phyloP scores from a whole-genome alignment of 2,888 invertebrate species.

The Campoplex capitator region DNA sequence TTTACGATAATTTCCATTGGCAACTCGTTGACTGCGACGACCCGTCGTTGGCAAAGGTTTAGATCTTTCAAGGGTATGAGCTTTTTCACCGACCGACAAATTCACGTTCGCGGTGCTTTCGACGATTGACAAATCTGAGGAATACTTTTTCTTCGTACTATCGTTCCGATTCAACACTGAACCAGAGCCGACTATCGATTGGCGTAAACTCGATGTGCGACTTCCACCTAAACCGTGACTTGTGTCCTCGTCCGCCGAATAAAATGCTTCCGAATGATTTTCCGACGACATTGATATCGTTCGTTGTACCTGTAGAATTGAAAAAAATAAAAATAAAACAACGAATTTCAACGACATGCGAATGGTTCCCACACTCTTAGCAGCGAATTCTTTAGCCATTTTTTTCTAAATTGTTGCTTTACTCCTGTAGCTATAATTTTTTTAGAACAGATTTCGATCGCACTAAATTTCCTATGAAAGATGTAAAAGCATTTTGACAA shows the following conservation, averaged over 20 bases:
- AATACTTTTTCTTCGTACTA: slow-evolving; percentile 86
- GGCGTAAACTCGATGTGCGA: slow-evolving; percentile 89
- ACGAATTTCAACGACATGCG: too few species aligned
- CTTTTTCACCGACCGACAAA: slow-evolving; percentile 77
- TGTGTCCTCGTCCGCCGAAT: slow-evolving; percentile 96
- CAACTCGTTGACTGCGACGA: slow-evolving; percentile 76
- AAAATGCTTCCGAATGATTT: slow-evolving; percentile 96
- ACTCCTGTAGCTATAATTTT: too few species aligned
- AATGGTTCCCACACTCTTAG: too few species aligned
- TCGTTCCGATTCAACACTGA: slow-evolving; percentile 84
- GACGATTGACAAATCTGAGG: slow-evolving; percentile 87
- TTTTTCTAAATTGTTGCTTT: too few species aligned
- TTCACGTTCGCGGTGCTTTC: slow-evolving; percentile 79
- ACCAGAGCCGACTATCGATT: slow-evolving; percentile 88
- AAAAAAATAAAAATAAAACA: not conserved
- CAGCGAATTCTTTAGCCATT: too few species aligned
- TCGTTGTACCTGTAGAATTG: slow-evolving; percentile 87
- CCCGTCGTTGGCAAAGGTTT: slow-evolving; percentile 75
- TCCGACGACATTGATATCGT: slow-evolving; percentile 95
- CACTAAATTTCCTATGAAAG: too few species aligned
- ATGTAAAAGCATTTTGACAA: too few species aligned
- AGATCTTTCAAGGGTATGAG: slow-evolving; percentile 81
- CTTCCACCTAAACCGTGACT: slow-evolving; percentile 86
- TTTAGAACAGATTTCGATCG: too few species aligned
- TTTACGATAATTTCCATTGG: slow-evolving; percentile 71